These are phyloP conservation scores for Cygnus atratus DNA, from an alignment of 2,113 vertebrate genomes.

Conservation along the genomic window DNA sequence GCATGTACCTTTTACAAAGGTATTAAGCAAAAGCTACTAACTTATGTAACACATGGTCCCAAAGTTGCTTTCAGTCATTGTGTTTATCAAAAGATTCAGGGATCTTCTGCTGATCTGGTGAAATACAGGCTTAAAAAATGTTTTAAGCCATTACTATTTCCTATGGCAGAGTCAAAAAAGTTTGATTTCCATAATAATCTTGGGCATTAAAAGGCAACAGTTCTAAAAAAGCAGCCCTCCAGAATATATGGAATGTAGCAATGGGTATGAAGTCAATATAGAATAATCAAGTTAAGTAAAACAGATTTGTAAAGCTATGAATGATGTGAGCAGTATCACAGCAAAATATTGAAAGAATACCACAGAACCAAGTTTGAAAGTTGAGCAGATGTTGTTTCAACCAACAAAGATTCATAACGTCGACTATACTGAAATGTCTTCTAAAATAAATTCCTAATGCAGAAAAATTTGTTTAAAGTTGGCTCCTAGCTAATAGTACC, in stretches of 20 bases:
- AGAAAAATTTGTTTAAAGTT: constrained; percentile 63
- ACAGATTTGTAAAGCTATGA: constrained; percentile 65
- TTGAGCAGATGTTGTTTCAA: constrained; percentile 68
- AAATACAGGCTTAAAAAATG: constrained; percentile 76
- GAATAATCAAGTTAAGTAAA: constrained; percentile 52
- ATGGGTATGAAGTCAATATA: constrained; percentile 42
- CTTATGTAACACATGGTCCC: constrained; percentile 68
- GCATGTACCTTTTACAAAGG: constrained; percentile 69
- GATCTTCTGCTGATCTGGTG: constrained; percentile 62
- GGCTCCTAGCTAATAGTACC: constrained; percentile 64
- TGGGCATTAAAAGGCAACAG: constrained; percentile 69
- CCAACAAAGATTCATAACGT: constrained; percentile 52
- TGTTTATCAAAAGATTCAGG: constrained; percentile 73
- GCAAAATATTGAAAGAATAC: constrained; percentile 67
- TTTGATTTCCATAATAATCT: constrained; percentile 51
- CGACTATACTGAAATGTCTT: constrained; percentile 55
- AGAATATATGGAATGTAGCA: constrained; percentile 65
- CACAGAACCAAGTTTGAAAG: constrained; percentile 65
- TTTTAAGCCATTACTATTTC: constrained; percentile 69
- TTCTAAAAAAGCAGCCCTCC: constrained; percentile 72
- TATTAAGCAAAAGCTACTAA: constrained; percentile 64
- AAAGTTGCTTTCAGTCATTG: constrained; percentile 62
- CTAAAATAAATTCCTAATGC: constrained; percentile 74
- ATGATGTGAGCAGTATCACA: constrained; percentile 62
- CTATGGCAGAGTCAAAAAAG: constrained; percentile 38